These are phyloP conservation scores for Callipepla californica DNA, from an alignment of 2,113 vertebrate species.

Conservation along the genomic window DNA sequence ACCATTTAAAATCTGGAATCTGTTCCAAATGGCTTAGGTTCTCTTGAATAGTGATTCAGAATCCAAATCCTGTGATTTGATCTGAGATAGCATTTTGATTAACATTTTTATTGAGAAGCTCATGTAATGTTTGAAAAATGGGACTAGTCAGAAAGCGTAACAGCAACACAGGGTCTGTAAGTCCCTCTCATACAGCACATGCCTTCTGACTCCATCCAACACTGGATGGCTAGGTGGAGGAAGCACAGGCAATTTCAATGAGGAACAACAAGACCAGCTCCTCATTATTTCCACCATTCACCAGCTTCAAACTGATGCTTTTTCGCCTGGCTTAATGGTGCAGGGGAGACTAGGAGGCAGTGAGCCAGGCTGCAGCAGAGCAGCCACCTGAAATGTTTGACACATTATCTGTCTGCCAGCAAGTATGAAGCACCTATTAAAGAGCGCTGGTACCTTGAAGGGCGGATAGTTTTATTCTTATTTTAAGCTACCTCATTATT, in stretches of 20 bases:
- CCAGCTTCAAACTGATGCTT: not conserved
- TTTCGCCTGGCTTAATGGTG: not conserved
- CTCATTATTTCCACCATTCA: not conserved
- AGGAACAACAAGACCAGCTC: not conserved
- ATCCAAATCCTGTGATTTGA: not conserved
- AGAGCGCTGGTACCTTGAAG: not conserved
- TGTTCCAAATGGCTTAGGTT: not conserved
- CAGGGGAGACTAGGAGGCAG: not conserved
- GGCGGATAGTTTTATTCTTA: not conserved
- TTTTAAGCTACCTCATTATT: constrained; percentile 1
- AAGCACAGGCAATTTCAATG: not conserved
- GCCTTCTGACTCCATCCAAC: not conserved
- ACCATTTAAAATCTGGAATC: not conserved
- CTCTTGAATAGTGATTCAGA: not conserved
- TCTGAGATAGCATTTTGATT: not conserved
- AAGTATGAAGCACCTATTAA: not conserved
- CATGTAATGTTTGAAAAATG: not conserved
- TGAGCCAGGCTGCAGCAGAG: not conserved
- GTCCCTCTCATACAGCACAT: no score
- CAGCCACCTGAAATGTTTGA: not conserved
- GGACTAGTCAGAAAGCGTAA: not conserved
- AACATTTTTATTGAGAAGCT: not conserved
- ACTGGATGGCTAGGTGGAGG: not conserved
- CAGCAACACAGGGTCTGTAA: not conserved
- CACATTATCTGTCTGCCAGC: not conserved